A percentile compares a stretch with the other conserved stretches of the same genome.
Evolutionary conservation across 1,140 invertebrate genomes (phyloP).

Genomic region (Tetramorium alpestre): DNA sequence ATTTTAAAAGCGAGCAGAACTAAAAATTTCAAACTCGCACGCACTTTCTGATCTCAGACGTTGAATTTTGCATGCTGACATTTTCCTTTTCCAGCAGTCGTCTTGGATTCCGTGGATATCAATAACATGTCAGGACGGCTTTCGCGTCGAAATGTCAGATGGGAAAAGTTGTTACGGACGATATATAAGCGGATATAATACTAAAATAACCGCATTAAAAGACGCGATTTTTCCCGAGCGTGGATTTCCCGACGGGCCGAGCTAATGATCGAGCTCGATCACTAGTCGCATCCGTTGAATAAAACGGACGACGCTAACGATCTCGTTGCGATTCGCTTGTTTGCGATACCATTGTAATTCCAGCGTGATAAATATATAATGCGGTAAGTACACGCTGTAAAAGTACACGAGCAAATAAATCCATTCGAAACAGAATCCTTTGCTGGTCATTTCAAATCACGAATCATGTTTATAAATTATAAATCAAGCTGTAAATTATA

Average conservation of each 20-base stretch:
- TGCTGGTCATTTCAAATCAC: not conserved
- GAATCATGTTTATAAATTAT: not conserved
- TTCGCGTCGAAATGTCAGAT: conserved; percentile 36
- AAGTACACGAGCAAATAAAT: conserved; percentile 3
- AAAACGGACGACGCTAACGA: conserved; percentile 4
- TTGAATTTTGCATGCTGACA: conserved; percentile 40
- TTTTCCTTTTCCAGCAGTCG: not conserved
- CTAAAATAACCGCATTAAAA: conserved; percentile 37
- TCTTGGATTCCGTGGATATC: not conserved
- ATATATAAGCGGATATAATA: not conserved
- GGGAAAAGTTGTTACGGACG: conserved; percentile 15
- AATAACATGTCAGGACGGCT: conserved; percentile 7
- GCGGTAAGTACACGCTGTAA: not conserved
- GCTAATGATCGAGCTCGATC: conserved; percentile 42
- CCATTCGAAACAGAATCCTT: not conserved
- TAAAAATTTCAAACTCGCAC: not conserved
- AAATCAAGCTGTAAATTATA: not conserved
- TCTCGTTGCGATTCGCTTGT: not conserved
- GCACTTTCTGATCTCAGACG: not conserved
- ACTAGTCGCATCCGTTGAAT: not conserved
- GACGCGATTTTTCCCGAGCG: not conserved
- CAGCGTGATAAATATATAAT: not conserved
- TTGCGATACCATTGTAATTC: conserved; percentile 10
- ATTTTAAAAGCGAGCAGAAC: not conserved
- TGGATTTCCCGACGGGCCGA: not conserved